Percentiles rank a stretch among this genome's conserved stretches.
These are phyloP conservation scores for Nasonia longicornis DNA, from an alignment of 1,140 invertebrate genomes.

Conservation along the genomic window DNA sequence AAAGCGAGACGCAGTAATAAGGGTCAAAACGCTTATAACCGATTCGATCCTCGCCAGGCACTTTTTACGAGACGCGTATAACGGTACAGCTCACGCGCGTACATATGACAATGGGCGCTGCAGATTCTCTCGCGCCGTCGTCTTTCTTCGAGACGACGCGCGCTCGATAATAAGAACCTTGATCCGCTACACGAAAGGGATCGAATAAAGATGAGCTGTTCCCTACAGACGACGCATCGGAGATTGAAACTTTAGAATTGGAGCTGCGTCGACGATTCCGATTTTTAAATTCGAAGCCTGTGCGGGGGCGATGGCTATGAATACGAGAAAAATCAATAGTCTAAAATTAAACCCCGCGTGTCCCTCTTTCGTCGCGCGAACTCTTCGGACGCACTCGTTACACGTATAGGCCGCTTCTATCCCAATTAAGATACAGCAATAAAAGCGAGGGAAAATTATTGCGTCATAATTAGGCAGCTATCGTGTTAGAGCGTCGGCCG, in stretches of 20 bases:
- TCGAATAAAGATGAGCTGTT: conserved; percentile 30
- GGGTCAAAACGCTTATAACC: conserved; percentile 17
- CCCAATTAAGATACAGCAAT: not conserved
- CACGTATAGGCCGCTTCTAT: not conserved
- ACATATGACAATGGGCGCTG: conserved; percentile 12
- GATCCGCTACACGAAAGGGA: not conserved
- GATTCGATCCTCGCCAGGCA: not conserved
- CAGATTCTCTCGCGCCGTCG: not conserved
- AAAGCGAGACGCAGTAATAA: not conserved
- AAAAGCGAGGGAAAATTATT: not conserved
- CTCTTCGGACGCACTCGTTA: not conserved
- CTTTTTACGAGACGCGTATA: not conserved
- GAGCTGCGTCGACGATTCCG: no score
- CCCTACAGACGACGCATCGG: not conserved
- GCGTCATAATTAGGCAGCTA: not conserved
- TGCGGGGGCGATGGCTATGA: no score
- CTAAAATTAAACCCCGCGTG: no score
- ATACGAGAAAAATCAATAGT: no score
- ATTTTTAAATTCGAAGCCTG: no score
- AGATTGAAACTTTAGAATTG: no score
- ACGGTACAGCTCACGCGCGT: not conserved
- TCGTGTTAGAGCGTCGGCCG: no score
- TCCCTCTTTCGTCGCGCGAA: not conserved
- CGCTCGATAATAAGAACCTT: not conserved
- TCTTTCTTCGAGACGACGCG: not conserved